Evolutionary conservation across 2,888 invertebrate genomes (phyloP), one percentile per base, ranked within the genome.

Genomic region (Oscheius sp.): DNA sequence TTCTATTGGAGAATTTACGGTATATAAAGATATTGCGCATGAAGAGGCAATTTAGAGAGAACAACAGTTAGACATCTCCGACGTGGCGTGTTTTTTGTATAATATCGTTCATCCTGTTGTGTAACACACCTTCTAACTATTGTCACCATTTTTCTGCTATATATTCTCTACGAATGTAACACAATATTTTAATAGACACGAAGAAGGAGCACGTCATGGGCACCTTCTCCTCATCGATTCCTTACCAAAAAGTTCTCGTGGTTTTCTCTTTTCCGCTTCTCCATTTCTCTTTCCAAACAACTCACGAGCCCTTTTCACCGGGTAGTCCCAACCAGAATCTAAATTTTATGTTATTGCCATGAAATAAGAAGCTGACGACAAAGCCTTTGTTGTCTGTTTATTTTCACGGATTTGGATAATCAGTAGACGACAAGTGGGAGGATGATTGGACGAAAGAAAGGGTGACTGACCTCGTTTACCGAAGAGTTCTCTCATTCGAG

Each of bases 171-270:
- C 9, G 9, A 51, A n/a, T 32, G 26, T 20, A 51, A 41, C 41
- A 41, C 41, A 41, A 41, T 41, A 41, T 20, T 54, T 54, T 41
- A 30, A n/a, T n/a, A n/a, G n/a, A n/a, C n/a, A n/a, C n/a, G n/a
- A n/a, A n/a, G n/a, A n/a, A n/a, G n/a, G 44, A 59, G 24, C 26
- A 41, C 57, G 57, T 57, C 57, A 57, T 38, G 26, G 33, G 44
- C 59, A 41, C 44, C 56, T 36, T 33, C 33, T 14, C 51, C 5
- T 32, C 26, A 54, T 54, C 54, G 50, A 50, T 50, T 50, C 50
- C 26, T 54, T 8, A 65, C 65, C 65, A 12, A 65, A 65, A 20
- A 65, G 44, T 41, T 65, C 65, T 26, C 44, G 22, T 2, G 47
- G 33, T 17, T 45, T 28, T 12, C 65, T 32, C 24, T 65, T 65